Conservation (phyloP, 2,797 vertebrate species). For the Molossus alvarezi region DNA sequence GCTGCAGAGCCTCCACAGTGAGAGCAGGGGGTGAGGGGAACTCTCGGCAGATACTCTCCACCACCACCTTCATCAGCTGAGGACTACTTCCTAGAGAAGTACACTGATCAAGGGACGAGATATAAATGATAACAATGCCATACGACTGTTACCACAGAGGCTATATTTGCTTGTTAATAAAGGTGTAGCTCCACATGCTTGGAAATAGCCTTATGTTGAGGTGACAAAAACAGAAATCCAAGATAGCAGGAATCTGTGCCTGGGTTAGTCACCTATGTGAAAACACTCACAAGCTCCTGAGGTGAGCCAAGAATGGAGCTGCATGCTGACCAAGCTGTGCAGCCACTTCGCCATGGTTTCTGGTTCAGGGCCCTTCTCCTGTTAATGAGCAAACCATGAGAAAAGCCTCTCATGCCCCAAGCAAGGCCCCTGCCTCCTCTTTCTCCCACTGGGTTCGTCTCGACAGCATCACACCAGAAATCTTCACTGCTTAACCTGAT, state of each 20-base stretch:
- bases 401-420: not conserved
- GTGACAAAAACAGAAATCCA: not conserved
- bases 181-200: not conserved
- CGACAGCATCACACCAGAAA: too few relatives aligned
- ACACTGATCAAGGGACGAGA: not conserved
- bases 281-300: rapidly evolving
- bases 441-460: not conserved
- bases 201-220: not conserved
- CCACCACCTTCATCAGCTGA: not conserved
- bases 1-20: not conserved
- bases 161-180: not conserved
- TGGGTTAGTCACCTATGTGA: not conserved
- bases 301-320: not conserved
- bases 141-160: rapidly evolving
- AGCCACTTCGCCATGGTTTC: not conserved
- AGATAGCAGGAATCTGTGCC: not conserved
- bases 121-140: not conserved
- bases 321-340: not conserved
- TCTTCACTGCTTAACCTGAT: not conserved
- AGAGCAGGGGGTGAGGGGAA: not conserved
- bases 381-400: not conserved
- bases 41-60: not conserved
- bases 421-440: not conserved
- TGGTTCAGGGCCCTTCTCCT: too few relatives aligned
- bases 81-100: not conserved